Evolutionary conservation across 1,140 invertebrate species (phyloP).

Genomic region (Wasmannia auropunctata): DNA sequence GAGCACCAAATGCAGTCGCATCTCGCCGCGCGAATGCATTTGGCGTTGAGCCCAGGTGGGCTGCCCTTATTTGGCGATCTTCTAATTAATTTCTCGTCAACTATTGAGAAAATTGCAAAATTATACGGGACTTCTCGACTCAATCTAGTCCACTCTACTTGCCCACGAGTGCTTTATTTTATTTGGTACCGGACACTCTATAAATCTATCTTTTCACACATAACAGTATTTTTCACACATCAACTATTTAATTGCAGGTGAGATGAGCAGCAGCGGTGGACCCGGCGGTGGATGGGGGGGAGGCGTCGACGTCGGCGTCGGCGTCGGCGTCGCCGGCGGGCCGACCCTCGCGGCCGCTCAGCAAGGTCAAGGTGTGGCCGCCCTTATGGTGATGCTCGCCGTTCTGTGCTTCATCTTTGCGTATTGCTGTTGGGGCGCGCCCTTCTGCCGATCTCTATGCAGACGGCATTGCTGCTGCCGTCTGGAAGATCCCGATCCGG

Average conservation of each 20-base stretch:
- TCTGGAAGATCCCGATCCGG: slow-evolving; percentile 80
- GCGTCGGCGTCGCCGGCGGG: slow-evolving; percentile 75
- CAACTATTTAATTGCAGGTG: slow-evolving; percentile 55
- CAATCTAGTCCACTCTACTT: too few relatives aligned
- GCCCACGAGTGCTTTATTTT: too few relatives aligned
- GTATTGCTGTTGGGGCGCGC: slow-evolving; percentile 87
- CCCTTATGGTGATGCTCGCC: slow-evolving; percentile 86
- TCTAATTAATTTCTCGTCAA: too few relatives aligned
- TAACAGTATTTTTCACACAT: background rate
- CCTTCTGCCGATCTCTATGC: slow-evolving; percentile 85
- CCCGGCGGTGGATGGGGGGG: too few relatives aligned
- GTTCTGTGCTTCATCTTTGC: slow-evolving; percentile 87
- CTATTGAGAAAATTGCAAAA: too few relatives aligned
- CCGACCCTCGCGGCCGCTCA: slow-evolving; percentile 75
- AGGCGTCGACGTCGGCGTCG: too few relatives aligned
- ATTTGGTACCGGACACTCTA: too few relatives aligned
- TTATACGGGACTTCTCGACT: too few relatives aligned
- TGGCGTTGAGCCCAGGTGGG: too few relatives aligned
- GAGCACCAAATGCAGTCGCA: too few relatives aligned
- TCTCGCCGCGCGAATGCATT: too few relatives aligned
- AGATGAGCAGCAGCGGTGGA: slow-evolving; percentile 73
- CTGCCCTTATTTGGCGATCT: too few relatives aligned
- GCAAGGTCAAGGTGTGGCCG: slow-evolving; percentile 85
- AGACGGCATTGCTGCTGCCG: slow-evolving; percentile 84
- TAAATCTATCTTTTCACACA: background rate